These are phyloP conservation scores for Solen grandis DNA, from an alignment of 1,140 invertebrate genomes.

Conservation along the genomic window DNA sequence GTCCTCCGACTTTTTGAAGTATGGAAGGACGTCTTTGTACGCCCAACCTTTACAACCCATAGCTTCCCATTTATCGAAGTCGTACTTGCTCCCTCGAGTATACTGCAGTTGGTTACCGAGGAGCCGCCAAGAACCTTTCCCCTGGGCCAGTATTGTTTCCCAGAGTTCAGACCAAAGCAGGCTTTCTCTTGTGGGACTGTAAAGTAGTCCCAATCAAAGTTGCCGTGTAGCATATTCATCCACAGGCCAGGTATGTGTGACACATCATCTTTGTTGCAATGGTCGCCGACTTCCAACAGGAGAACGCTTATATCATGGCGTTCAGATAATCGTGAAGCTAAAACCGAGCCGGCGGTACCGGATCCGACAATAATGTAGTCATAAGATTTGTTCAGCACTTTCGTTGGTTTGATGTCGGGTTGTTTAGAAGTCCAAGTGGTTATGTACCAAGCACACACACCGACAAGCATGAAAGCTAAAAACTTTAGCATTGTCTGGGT, in stretches of 20 bases:
- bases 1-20: conserved; percentile 91
- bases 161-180: conserved; percentile 20
- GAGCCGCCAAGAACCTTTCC: conserved; percentile 86
- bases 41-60: conserved; percentile 94
- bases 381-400: not conserved
- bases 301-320: not conserved
- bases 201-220: conserved; percentile 94
- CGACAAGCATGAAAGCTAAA: no score
- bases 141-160: conserved; percentile 61
- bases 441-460: no score
- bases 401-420: not conserved
- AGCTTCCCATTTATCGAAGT: conserved; percentile 95
- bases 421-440: no score
- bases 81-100: conserved; percentile 92
- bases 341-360: not conserved
- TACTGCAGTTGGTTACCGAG: conserved; percentile 97
- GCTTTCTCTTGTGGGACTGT: conserved; percentile 90
- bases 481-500: no score
- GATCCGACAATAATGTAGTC: not conserved
- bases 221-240: conserved; percentile 28
- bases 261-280: conserved; percentile 80
- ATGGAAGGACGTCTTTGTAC: conserved; percentile 90
- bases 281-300: not conserved
- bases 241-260: conserved; percentile 63
- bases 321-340: not conserved